Base-by-base conservation (phyloP, 1,140 invertebrate species). In the Neodiprion lecontei region DNA sequence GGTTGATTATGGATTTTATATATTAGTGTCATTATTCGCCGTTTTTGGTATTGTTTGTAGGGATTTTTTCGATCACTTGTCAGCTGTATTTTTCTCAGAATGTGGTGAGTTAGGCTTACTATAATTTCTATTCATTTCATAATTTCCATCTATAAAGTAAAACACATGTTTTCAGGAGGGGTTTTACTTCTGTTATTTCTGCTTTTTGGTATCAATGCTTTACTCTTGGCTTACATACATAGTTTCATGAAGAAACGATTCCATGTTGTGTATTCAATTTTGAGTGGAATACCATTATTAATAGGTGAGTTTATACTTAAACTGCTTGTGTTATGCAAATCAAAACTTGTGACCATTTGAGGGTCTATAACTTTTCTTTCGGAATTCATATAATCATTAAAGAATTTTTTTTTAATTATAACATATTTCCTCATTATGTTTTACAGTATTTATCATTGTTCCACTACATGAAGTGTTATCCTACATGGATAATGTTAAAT, bases 1-100 rank as follows among this genome's bases (percentile, higher is more conserved):
- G 8, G 92, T 92, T 87, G 93, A 94, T 78, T 82, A 88, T 67
- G 83, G 90, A 70, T 86, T 92, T 40, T 85, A 89, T 14, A 80
- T 90, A 4, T 0, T 82, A 0, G 72, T 79, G 5, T 69, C 80
- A 21, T 4, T 82, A 49, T 3, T 84, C 1, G 79, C 82, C 9
- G 68, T 83, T 7, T n/a, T 70, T 14, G 73, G 65, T 3, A 81
- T 84, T 11, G 75, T 72, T 1, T 67, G 77, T 0, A 79, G 83
- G 72, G 86, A 87, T 78, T 48, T 75, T 67, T 74, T 78, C 1
- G 70, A 83, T 1, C 79, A 76, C n/a, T 73, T 61, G 11, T 61
- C 53, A 61, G n/a, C 53, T 61, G 53, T 12, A 12, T 61, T 61
- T 8, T 61, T 61, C 7, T 11, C 50, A 65, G 81, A 84, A 72